Evolutionary conservation across 2,113 vertebrate species (phyloP).

Genomic region (Litocranius walleri): DNA sequence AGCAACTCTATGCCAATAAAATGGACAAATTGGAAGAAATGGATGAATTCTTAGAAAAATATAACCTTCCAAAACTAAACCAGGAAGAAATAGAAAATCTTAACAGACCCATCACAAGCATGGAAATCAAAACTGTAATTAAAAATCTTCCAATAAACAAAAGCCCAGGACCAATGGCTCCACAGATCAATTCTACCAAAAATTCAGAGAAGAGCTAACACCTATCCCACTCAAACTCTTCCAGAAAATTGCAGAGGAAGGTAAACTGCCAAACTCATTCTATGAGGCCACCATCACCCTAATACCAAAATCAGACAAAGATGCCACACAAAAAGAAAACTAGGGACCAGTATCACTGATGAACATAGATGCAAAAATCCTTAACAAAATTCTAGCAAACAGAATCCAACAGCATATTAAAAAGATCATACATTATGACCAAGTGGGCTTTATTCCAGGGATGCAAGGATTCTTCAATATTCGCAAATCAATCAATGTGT

Average conservation of each 20-base stretch:
- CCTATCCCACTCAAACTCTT: not conserved
- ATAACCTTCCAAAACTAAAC: not conserved
- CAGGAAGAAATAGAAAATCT: not conserved
- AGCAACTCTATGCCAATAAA: not conserved
- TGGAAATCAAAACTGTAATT: not conserved
- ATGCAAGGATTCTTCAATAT: not conserved
- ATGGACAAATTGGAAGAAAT: not conserved
- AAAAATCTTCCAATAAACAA: not conserved
- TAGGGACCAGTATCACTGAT: not conserved
- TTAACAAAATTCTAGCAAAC: not conserved
- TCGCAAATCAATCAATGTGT: not conserved
- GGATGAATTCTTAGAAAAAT: not conserved
- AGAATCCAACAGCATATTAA: not conserved
- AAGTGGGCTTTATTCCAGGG: not conserved
- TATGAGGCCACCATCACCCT: not conserved
- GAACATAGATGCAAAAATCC: not conserved
- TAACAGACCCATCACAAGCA: not conserved
- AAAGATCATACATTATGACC: not conserved
- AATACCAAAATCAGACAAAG: not conserved
- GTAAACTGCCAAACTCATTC: not conserved
- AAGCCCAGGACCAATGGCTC: not conserved
- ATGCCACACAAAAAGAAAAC: not conserved
- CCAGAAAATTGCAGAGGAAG: not conserved
- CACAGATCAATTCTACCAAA: not conserved
- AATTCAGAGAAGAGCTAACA: not conserved